These are phyloP conservation scores for Condylura cristata DNA, from an alignment of 2,113 vertebrate genomes.

Conservation along the genomic window DNA sequence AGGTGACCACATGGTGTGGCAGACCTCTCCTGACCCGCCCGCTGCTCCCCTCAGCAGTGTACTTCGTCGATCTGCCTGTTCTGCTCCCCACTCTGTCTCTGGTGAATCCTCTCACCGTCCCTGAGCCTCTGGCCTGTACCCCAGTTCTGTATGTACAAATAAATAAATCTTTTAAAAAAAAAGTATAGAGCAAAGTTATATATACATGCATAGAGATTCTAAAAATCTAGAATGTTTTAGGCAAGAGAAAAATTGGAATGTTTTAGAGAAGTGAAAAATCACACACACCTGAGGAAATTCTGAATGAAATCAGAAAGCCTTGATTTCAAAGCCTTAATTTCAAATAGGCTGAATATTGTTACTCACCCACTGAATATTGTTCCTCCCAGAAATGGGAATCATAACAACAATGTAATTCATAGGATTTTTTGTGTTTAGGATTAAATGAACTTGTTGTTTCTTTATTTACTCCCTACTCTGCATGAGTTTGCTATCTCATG, in stretches of 20 bases:
- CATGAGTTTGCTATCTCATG: background rate
- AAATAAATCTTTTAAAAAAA: too few relatives aligned
- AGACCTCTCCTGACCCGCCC: too few relatives aligned
- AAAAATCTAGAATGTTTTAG: background rate
- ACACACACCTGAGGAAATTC: background rate
- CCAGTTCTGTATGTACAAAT: too few relatives aligned
- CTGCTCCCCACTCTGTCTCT: too few relatives aligned
- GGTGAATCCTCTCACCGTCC: too few relatives aligned
- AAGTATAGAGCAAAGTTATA: background rate
- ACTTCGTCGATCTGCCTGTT: too few relatives aligned
- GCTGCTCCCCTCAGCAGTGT: too few relatives aligned
- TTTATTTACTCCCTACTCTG: background rate
- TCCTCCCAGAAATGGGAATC: background rate
- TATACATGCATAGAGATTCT: background rate
- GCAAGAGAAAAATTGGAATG: background rate
- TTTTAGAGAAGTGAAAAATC: background rate
- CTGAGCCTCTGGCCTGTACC: too few relatives aligned
- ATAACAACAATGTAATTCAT: background rate
- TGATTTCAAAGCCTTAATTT: background rate
- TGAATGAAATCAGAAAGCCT: background rate
- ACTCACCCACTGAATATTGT: background rate
- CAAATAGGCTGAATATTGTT: background rate
- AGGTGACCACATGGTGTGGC: too few relatives aligned
- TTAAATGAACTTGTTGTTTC: background rate
- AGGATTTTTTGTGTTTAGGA: background rate